phyloP scores from a whole-genome alignment of 2,113 vertebrate species.

The Brachyhypopomus occidentalis region DNA sequence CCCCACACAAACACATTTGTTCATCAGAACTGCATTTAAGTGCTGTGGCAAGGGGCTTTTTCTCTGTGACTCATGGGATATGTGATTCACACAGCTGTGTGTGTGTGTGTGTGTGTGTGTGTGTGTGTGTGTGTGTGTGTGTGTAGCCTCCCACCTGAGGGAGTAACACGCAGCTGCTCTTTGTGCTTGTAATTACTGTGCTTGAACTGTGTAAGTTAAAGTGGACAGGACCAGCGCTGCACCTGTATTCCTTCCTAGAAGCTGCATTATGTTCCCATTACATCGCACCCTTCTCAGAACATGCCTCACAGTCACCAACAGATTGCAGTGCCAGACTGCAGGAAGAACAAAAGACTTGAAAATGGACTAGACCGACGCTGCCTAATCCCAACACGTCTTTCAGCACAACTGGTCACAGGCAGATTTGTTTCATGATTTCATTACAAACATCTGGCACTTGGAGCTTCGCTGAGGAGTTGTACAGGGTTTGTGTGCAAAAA shows the following conservation, averaged over 20 bases:
- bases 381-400: slow-evolving; percentile 14
- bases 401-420: slow-evolving; percentile 13
- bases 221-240: slow-evolving; percentile 40
- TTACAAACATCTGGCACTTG: not conserved
- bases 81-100: slow-evolving; percentile 21
- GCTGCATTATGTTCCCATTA: slow-evolving; percentile 36
- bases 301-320: slow-evolving; percentile 45
- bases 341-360: not conserved
- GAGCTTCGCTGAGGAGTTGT: not conserved
- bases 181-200: slow-evolving; percentile 46
- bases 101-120: not conserved
- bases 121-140: slow-evolving; percentile 18
- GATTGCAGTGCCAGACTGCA: slow-evolving; percentile 38
- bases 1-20: not conserved
- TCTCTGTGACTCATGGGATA: slow-evolving; percentile 2
- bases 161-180: slow-evolving; percentile 26
- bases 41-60: slow-evolving; percentile 4
- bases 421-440: slow-evolving; percentile 27
- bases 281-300: slow-evolving; percentile 14
- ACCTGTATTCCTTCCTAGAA: slow-evolving; percentile 41
- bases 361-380: slow-evolving; percentile 14
- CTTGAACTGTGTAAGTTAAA: slow-evolving; percentile 53
- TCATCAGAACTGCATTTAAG: not conserved
- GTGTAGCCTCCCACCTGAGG: slow-evolving; percentile 22
- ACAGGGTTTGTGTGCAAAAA: too few species aligned